Conservation (phyloP, 2,888 invertebrate species). For the Tetanocera ferruginea region DNA sequence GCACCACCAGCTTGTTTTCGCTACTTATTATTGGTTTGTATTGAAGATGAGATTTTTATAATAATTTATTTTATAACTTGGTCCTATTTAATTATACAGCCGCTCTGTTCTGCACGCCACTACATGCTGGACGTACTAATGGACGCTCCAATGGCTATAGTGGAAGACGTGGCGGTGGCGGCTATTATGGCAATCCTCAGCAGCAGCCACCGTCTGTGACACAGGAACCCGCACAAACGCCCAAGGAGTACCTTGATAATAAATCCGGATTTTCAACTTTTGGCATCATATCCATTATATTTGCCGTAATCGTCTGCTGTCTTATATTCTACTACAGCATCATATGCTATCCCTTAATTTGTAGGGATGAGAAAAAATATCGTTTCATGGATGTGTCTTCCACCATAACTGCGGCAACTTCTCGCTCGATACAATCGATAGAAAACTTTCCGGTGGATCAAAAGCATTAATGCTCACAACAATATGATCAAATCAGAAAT, state of each 20-base stretch:
- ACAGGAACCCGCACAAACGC: constrained; percentile 56
- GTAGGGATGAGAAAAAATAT: constrained; percentile 68
- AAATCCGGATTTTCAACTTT: constrained; percentile 74
- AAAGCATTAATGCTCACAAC: constrained; percentile 55
- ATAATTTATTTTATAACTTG: background rate
- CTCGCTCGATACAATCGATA: constrained; percentile 68
- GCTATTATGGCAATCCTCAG: constrained; percentile 48
- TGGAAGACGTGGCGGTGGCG: constrained; percentile 49
- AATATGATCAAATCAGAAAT: background rate
- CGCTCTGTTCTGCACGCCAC: constrained; percentile 44
- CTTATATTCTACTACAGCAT: constrained; percentile 75
- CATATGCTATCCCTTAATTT: constrained; percentile 77
- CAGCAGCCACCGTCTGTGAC: constrained; percentile 48
- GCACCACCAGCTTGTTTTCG: background rate
- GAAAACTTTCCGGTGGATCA: constrained; percentile 67
- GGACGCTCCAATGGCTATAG: constrained; percentile 46
- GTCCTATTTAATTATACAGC: constrained; percentile 30
- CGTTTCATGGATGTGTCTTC: constrained; percentile 69
- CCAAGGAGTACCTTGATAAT: constrained; percentile 64
- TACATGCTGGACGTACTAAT: constrained; percentile 47
- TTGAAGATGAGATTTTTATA: background rate
- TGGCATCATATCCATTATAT: constrained; percentile 73
- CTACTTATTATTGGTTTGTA: constrained; percentile 14
- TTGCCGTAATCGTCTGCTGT: constrained; percentile 61
- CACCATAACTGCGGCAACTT: constrained; percentile 68